Conservation (phyloP, 2,113 vertebrate species). For the Rissa tridactyla region DNA sequence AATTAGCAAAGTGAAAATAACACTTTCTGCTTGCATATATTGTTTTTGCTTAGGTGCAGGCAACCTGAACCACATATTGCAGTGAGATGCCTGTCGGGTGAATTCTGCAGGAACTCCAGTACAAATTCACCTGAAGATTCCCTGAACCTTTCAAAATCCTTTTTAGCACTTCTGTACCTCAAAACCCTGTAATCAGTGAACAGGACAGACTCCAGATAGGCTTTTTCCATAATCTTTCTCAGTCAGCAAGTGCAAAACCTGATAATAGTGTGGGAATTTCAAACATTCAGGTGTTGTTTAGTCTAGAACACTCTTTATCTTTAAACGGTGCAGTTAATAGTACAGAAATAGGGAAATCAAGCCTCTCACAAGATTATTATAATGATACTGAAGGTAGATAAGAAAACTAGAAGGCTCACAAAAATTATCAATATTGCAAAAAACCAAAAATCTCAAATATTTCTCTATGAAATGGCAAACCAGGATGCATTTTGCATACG, state of each 20-base stretch:
- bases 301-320: not conserved
- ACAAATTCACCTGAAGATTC: not conserved
- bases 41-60: not conserved
- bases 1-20: not conserved
- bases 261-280: not conserved
- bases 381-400: not conserved
- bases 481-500: rapidly evolving
- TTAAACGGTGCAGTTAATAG: not conserved
- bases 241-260: not conserved
- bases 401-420: not conserved
- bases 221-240: not conserved
- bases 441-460: not conserved
- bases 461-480: not conserved
- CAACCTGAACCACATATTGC: not conserved
- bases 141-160: not conserved
- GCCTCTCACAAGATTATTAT: not conserved
- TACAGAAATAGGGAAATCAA: not conserved
- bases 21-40: not conserved
- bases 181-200: not conserved
- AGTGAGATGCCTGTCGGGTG: not conserved
- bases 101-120: not conserved
- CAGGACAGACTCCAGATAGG: not conserved
- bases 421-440: not conserved
- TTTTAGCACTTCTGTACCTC: not conserved
- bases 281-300: not conserved